phyloP scores from a whole-genome alignment of 2,888 invertebrate species.

The Celastrina argiolus region DNA sequence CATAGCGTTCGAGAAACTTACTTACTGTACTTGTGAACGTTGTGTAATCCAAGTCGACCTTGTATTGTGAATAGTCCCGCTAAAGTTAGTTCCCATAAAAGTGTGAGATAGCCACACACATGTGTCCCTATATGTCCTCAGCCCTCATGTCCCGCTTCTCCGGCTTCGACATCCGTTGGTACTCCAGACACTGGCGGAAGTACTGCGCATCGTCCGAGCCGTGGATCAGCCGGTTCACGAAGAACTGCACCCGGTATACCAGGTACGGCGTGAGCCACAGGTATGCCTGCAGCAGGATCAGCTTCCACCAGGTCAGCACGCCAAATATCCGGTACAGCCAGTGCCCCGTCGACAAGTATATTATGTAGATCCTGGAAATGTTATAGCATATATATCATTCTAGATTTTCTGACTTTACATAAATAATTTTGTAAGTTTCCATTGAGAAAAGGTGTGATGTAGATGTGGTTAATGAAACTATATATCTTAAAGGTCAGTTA shows the following conservation, averaged over 20 bases:
- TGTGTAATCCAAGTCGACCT: no score
- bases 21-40: no score
- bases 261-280: slow-evolving; percentile 55
- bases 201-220: neutral
- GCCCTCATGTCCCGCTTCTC: neutral
- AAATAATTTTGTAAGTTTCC: no score
- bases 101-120: no score
- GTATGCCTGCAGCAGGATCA: slow-evolving; percentile 55
- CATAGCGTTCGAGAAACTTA: no score
- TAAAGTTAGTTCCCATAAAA: no score
- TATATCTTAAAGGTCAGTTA: no score
- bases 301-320: slow-evolving; percentile 72
- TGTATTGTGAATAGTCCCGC: no score
- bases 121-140: neutral
- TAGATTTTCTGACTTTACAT: no score
- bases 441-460: no score
- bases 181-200: neutral
- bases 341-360: slow-evolving; percentile 62
- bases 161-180: neutral
- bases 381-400: no score
- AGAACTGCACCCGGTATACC: slow-evolving; percentile 60
- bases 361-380: slow-evolving; percentile 54
- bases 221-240: slow-evolving; percentile 45
- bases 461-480: no score
- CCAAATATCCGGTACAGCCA: slow-evolving; percentile 76